These are phyloP conservation scores for Mesoligia furuncula DNA, from an alignment of 2,888 invertebrate genomes.

Conservation along the genomic window DNA sequence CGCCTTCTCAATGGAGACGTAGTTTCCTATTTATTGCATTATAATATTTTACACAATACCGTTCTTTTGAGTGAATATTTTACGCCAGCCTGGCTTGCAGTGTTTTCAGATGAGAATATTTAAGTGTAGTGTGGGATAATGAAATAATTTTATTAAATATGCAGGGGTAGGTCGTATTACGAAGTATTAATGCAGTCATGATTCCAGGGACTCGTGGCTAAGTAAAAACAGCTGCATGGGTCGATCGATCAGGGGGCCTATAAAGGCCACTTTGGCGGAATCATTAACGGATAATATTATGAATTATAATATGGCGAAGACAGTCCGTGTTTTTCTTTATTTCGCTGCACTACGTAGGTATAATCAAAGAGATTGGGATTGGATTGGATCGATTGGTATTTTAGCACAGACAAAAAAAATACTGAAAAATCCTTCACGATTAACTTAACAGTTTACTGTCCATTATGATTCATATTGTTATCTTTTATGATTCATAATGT, in stretches of 20 bases:
- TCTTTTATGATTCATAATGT: no score
- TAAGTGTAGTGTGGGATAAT: neutral
- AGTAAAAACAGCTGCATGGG: neutral
- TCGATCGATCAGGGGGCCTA: neutral
- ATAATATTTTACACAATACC: slow-evolving; percentile 63
- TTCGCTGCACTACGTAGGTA: no score
- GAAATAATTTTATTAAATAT: neutral
- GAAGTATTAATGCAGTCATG: neutral
- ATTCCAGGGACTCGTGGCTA: neutral
- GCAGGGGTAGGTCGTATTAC: neutral
- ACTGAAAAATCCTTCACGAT: no score
- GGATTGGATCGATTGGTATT: no score
- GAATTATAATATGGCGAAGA: no score
- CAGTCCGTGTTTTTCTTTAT: no score
- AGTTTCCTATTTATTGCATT: slow-evolving; percentile 69
- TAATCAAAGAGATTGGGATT: no score
- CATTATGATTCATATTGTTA: no score
- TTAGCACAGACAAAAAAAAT: no score
- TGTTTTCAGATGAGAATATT: slow-evolving; percentile 17
- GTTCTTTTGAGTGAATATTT: slow-evolving; percentile 48
- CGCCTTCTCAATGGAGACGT: slow-evolving; percentile 76
- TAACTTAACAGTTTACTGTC: no score
- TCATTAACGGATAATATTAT: no score
- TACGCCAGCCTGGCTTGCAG: slow-evolving; percentile 6
- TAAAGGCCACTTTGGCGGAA: no score